Conservation (phyloP, 2,113 vertebrate genomes). For the Sinocyclocheilus rhinocerous region DNA sequence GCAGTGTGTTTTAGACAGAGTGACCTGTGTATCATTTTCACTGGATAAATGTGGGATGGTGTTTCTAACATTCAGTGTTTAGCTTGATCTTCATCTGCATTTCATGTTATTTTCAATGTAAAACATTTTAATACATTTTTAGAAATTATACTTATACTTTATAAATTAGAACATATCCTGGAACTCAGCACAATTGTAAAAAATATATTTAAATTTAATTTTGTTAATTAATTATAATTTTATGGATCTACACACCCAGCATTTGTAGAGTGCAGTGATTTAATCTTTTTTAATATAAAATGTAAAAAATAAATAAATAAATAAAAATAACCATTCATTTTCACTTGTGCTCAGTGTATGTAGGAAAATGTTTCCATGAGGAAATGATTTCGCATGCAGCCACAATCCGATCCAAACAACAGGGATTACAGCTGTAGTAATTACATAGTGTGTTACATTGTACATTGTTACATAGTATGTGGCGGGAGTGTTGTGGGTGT, state of each 20-base stretch:
- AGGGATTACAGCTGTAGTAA: constrained; percentile 13
- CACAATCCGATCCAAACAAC: constrained; percentile 1
- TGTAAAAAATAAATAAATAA: no score
- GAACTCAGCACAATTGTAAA: no score
- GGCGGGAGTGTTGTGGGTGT: not conserved
- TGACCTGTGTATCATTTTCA: not conserved
- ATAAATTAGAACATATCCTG: no score
- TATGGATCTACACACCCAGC: no score
- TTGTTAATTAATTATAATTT: no score
- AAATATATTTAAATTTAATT: no score
- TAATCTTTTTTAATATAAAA: no score
- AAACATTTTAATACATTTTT: not conserved
- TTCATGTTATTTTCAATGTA: not conserved
- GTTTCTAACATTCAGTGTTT: no score
- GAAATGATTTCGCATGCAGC: not conserved
- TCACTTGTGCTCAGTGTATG: not conserved
- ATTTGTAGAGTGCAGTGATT: no score
- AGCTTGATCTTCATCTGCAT: no score
- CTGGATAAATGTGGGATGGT: no score
- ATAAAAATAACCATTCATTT: not conserved
- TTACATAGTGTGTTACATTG: constrained; percentile 5
- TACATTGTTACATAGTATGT: constrained; percentile 7
- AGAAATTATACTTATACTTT: not conserved
- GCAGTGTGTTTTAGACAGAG: not conserved
- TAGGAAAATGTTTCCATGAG: not conserved